These are phyloP conservation scores for Brachyhypopomus gauderio DNA, from an alignment of 2,113 vertebrate genomes.

Conservation along the genomic window DNA sequence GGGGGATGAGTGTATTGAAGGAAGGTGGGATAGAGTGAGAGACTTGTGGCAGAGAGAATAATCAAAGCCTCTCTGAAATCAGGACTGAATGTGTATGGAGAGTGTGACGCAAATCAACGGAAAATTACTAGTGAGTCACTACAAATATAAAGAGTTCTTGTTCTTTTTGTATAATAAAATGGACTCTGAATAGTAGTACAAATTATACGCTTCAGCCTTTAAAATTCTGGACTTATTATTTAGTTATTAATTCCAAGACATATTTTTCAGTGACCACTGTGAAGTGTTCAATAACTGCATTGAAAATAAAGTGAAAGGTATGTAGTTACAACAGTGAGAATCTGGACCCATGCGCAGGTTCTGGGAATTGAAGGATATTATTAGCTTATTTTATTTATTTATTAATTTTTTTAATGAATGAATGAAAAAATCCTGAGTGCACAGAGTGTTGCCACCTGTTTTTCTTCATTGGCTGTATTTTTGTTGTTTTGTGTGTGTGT, in stretches of 20 bases:
- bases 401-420: not conserved
- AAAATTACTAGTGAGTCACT: slow-evolving; percentile 11
- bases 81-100: slow-evolving; percentile 1
- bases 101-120: not conserved
- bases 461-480: not conserved
- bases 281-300: too few relatives aligned
- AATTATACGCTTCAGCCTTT: not conserved
- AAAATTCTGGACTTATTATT: too few relatives aligned
- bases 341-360: too few relatives aligned
- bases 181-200: not conserved
- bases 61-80: too few relatives aligned
- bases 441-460: not conserved
- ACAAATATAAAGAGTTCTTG: slow-evolving; percentile 16
- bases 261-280: too few relatives aligned
- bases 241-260: too few relatives aligned
- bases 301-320: too few relatives aligned
- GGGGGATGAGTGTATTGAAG: not conserved
- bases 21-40: too few relatives aligned
- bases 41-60: not conserved
- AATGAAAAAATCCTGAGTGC: not conserved
- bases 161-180: slow-evolving; percentile 19
- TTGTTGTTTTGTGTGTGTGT: not conserved
- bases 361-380: too few relatives aligned
- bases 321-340: too few relatives aligned
- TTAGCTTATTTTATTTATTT: too few relatives aligned